Evolutionary conservation across 2,113 vertebrate species (phyloP).

Genomic region (Lichenostomus cassidix): DNA sequence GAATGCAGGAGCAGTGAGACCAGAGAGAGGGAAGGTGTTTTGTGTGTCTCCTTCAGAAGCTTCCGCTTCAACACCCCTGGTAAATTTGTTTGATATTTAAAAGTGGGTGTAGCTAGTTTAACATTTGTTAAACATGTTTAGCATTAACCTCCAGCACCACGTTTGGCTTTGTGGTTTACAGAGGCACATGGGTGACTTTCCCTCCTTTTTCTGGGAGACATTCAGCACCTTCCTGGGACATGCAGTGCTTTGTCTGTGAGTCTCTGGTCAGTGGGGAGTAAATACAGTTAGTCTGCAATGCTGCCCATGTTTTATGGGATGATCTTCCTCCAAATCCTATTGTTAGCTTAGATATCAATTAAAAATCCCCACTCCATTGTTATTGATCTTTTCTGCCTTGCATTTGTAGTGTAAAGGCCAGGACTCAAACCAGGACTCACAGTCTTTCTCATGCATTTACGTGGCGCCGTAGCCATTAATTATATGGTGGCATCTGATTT

Average conservation of each 20-base stretch:
- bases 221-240: neutral
- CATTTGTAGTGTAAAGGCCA: neutral
- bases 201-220: neutral
- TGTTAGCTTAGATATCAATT: neutral
- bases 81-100: neutral
- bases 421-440: neutral
- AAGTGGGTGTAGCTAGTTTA: neutral
- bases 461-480: neutral
- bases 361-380: neutral
- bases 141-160: neutral
- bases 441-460: neutral
- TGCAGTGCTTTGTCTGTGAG: neutral
- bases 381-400: neutral
- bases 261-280: neutral
- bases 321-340: neutral
- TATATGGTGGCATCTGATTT: neutral
- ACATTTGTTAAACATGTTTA: neutral
- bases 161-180: neutral
- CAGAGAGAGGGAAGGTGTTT: neutral
- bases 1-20: neutral
- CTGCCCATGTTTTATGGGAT: neutral
- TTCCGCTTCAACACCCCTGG: neutral
- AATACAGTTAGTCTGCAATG: neutral
- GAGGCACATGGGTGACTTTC: neutral
- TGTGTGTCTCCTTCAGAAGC: neutral